Conservation (phyloP, 2,797 vertebrate species). For the Galagoides demidoff region DNA sequence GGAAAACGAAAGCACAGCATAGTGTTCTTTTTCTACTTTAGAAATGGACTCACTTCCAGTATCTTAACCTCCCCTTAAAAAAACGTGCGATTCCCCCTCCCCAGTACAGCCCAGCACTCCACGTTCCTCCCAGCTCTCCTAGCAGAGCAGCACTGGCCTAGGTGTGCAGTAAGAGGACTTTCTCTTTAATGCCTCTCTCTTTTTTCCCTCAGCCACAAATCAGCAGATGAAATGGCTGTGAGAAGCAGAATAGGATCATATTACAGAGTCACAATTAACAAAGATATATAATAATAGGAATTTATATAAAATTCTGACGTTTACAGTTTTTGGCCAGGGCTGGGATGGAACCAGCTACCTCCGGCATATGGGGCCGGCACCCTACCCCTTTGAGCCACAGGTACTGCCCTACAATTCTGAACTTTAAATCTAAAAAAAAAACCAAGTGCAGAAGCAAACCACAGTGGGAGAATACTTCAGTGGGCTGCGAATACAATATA, state of each 20-base stretch:
- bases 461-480: neutral
- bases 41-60: neutral
- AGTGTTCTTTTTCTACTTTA: neutral
- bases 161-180: neutral
- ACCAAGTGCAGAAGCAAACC: neutral
- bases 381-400: no score
- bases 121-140: neutral
- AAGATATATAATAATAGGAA: neutral
- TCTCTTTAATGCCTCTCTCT: neutral
- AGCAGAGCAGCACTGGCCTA: neutral
- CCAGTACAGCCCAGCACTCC: neutral
- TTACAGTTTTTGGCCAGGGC: neutral
- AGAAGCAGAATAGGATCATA: neutral
- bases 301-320: slow-evolving; percentile 21
- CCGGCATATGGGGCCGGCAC: no score
- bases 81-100: neutral
- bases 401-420: neutral
- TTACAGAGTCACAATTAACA: neutral
- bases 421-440: neutral
- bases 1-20: neutral
- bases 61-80: neutral
- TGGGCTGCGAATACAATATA: neutral
- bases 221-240: neutral
- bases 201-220: neutral
- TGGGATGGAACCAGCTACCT: no score